Conservation (phyloP, 2,888 invertebrate genomes). For the Pomacea canaliculata region DNA sequence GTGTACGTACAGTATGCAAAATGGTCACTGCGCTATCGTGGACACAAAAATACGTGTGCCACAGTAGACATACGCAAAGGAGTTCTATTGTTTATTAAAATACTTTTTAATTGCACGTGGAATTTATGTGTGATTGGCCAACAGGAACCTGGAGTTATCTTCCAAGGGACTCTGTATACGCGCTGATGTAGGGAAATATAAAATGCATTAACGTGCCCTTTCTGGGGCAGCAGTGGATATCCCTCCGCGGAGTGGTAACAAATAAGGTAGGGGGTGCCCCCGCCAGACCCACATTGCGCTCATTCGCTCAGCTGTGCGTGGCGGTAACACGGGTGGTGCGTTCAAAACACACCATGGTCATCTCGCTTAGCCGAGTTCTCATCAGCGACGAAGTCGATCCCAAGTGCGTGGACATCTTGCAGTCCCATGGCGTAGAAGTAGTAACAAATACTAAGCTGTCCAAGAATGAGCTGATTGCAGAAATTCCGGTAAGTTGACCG, state of each 20-base stretch:
- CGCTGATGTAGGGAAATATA: too few species aligned
- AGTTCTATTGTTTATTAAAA: too few species aligned
- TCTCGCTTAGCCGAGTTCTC: slow-evolving; percentile 75
- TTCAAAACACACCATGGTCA: slow-evolving; percentile 45
- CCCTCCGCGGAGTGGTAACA: neutral
- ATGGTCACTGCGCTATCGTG: too few species aligned
- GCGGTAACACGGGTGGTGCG: neutral
- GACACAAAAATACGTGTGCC: too few species aligned
- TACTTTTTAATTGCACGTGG: too few species aligned
- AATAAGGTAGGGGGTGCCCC: neutral
- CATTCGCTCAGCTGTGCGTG: neutral
- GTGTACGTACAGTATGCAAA: too few species aligned
- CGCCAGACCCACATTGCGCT: neutral
- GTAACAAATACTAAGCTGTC: slow-evolving; percentile 82
- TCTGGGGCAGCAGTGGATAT: neutral
- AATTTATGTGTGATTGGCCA: too few species aligned
- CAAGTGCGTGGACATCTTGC: slow-evolving; percentile 85
- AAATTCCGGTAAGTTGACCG: slow-evolving; percentile 80
- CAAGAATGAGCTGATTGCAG: slow-evolving; percentile 78
- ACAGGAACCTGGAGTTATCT: too few species aligned
- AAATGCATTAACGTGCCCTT: too few species aligned
- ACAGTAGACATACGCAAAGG: too few species aligned
- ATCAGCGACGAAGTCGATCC: slow-evolving; percentile 94
- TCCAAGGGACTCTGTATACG: too few species aligned
- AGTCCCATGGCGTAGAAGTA: slow-evolving; percentile 83